Percentiles rank a stretch among this genome's conserved stretches.
Evolutionary conservation across 2,113 vertebrate species (phyloP).

Genomic region (Hippocampus mohnikei): DNA sequence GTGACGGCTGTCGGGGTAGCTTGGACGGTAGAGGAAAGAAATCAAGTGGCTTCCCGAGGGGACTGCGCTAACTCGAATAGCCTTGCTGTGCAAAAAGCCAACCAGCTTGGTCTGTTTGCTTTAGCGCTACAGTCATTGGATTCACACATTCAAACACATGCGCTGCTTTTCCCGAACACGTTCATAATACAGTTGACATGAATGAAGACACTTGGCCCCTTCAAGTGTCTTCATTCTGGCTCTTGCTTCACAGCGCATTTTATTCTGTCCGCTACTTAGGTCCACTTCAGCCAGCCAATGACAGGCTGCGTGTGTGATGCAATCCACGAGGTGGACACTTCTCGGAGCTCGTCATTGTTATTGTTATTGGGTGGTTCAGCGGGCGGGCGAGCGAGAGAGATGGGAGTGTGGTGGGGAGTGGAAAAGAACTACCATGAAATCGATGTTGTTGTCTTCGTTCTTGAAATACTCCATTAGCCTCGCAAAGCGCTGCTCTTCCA

Average conservation of each 20-base stretch:
- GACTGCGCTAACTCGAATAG: constrained; percentile 21
- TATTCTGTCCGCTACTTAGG: constrained; percentile 22
- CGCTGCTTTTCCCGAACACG: constrained; percentile 9
- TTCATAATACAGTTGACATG: neutral
- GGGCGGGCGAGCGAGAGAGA: too few species aligned
- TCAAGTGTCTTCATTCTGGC: neutral
- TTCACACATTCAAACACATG: constrained; percentile 15
- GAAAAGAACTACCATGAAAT: constrained; percentile 84
- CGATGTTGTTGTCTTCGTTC: constrained; percentile 97
- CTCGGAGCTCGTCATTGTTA: neutral
- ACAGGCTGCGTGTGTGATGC: neutral
- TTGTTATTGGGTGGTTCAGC: neutral
- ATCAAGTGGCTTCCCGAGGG: constrained; percentile 11
- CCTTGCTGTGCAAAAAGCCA: constrained; percentile 34
- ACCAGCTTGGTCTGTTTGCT: constrained; percentile 40
- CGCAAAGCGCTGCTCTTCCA: constrained; percentile 91
- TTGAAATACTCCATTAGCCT: constrained; percentile 97
- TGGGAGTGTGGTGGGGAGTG: neutral
- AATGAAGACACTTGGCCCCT: neutral
- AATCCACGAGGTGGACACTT: neutral
- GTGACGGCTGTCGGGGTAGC: constrained; percentile 1
- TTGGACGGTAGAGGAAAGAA: constrained; percentile 31
- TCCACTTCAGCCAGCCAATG: constrained; percentile 4
- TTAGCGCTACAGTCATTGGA: constrained; percentile 2
- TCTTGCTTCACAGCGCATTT: constrained; percentile 14